A percentile compares a stretch with the other conserved stretches of the same genome.
phyloP scores from a whole-genome alignment of 2,888 invertebrate species.

The Amaurobius ferox region DNA sequence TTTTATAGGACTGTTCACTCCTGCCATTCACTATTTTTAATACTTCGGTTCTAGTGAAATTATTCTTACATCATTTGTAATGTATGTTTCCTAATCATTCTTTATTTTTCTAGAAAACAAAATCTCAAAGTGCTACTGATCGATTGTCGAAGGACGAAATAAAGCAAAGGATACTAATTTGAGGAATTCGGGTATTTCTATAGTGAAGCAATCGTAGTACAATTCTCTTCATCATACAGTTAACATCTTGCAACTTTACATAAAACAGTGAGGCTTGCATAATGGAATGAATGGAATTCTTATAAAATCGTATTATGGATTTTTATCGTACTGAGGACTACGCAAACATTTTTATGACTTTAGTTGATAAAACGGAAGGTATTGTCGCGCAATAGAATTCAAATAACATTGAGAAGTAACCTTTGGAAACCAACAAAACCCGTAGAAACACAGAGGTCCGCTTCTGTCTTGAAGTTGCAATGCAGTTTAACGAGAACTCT shows the following conservation, averaged over 20 bases:
- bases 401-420: background rate
- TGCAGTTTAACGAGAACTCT: no score
- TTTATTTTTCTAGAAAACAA: conserved; percentile 34
- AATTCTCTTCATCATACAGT: conserved; percentile 75
- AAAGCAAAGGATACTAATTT: conserved; percentile 22
- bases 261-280: conserved; percentile 84
- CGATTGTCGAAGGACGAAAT: conserved; percentile 5
- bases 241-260: conserved; percentile 86
- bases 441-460: background rate
- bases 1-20: no score
- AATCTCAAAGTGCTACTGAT: conserved; percentile 21
- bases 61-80: no score
- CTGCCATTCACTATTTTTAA: no score
- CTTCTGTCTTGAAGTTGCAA: no score
- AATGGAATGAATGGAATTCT: conserved; percentile 85
- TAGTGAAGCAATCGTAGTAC: conserved; percentile 74
- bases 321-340: conserved; percentile 92
- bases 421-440: background rate
- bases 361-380: conserved; percentile 86
- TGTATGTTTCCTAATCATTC: no score
- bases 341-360: conserved; percentile 88
- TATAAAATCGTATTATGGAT: conserved; percentile 94
- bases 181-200: conserved; percentile 68
- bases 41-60: no score
- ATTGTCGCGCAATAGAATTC: conserved; percentile 22